Base-by-base conservation (phyloP, 2,888 invertebrate genomes). In the Toxonevra muliebris region DNA sequence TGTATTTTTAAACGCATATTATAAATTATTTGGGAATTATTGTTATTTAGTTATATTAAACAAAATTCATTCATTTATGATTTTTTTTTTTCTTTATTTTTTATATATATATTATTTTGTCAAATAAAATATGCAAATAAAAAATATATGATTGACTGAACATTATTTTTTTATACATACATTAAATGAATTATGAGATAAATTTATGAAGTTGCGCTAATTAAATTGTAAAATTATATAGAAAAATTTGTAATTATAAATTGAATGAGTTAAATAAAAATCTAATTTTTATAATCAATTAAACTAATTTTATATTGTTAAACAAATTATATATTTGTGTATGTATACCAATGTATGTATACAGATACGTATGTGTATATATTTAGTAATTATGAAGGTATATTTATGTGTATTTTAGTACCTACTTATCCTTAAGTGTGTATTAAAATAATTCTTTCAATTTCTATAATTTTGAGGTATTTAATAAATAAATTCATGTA, bases 121-220 rank as follows among this genome's bases (percentile, higher is more conserved):
- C 50, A 13, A 50, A n/a, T 65, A 60, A 43, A 55, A 30, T 61
- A 67, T 63, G 64, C 45, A 55, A 68, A 61, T 12, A 55, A 52
- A 30, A 48, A 61, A 52, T 75, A 73, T 74, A 73, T 77, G 77
- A 77, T 77, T 79, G 78, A 77, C 78, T 79, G 79, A 79, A 74
- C 73, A 70, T 77, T 72, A 76, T 74, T 77, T 77, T 78, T 69
- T 77, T 74, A 73, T 69, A 69, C 61, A 53, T 30, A 48, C 17
- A 17, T 30, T 30, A 30, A 30, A 65, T 19, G 19, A 65, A 17
- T 45, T 64, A 48, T 53, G 48, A 64, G 43, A 55, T 15, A 54
- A 66, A 17, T 61, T 55, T 30, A 54, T 66, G 45, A 45, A 68
- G 58, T 41, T 61, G 55, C 7, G 30, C 30, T 30, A 30, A 30